Conservation (phyloP, 2,113 vertebrate species). For the Lucifuga dentata region DNA sequence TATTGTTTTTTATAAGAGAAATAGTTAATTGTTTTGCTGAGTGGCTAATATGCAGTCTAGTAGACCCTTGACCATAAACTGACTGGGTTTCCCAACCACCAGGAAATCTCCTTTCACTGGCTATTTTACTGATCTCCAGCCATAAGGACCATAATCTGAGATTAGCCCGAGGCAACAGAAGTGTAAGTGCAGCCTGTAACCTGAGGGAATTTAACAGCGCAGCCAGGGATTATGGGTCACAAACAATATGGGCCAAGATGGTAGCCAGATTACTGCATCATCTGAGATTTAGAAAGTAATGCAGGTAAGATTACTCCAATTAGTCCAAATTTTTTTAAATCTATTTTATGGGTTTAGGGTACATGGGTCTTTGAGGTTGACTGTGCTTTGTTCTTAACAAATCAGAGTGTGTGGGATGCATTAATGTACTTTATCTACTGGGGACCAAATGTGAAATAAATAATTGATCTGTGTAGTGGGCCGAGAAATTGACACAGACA, state of each 20-base stretch:
- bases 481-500: constrained; percentile 73
- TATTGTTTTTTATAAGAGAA: too few species aligned
- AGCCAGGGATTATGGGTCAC: constrained; percentile 64
- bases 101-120: constrained; percentile 53
- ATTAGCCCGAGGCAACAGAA: constrained; percentile 73
- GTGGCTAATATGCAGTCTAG: neutral
- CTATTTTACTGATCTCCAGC: constrained; percentile 23
- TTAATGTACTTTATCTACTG: constrained; percentile 51
- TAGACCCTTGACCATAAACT: neutral
- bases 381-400: constrained; percentile 8
- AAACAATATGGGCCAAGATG: constrained; percentile 67
- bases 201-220: constrained; percentile 60
- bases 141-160: constrained; percentile 74
- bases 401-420: constrained; percentile 64
- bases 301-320: constrained; percentile 6
- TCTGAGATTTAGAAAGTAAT: neutral
- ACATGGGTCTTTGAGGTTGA: neutral
- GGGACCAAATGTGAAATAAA: constrained; percentile 73
- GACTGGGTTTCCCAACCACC: constrained; percentile 13
- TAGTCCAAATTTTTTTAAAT: neutral
- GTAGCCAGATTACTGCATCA: constrained; percentile 39
- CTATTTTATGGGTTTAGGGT: neutral
- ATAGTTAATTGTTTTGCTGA: too few species aligned
- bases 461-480: constrained; percentile 81
- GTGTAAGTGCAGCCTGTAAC: constrained; percentile 74